Base-by-base conservation (phyloP, 2,797 vertebrate species). In the Hyperoplus immaculatus region DNA sequence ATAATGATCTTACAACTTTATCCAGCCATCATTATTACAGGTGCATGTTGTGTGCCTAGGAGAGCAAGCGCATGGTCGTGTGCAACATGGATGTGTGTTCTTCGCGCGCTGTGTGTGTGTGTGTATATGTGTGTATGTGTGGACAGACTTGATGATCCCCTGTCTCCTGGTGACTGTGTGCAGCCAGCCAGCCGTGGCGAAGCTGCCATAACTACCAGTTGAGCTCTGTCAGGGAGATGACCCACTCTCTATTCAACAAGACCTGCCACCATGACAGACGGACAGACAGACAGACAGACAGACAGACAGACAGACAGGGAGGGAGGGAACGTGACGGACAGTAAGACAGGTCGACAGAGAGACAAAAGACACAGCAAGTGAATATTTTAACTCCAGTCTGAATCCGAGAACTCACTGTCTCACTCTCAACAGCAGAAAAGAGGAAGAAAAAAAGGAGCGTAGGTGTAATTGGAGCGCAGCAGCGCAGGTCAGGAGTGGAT, bases 141-240 rank as follows among this genome's bases (percentile, higher is more conserved):
- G 82, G 89, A 87, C 87, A 82, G 83, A 81, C 89, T 90, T 90
- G 92, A 92, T 91, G 90, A 92, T 91, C 84, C 84, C 80, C 85
- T 85, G 88, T 90, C 93, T 93, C 87, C 87, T 46, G 87, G 91
- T 92, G 93, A 88, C 91, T 85, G 90, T 73, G 78, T 85, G 86
- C 77, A 92, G 82, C 78, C 93, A 94, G 89, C 89, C 90, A 94
- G 89, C 90, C 90, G 84, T 93, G 82, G 81, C 84, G 59, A 89
- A 79, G 88, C 93, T 93, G 91, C 91, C 92, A 94, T 91, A 93
- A 93, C 93, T 93, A 95, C 90, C 91, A 87, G 89, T 89, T 90
- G 92, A 92, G 92, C 86, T 89, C 93, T 93, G 94, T 94, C 94
- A 94, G 88, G 83, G 87, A 93, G 89, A 92, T 86, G 91, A 93